Conservation (phyloP, 2,797 vertebrate species). For the Pempheris klunzingeri region DNA sequence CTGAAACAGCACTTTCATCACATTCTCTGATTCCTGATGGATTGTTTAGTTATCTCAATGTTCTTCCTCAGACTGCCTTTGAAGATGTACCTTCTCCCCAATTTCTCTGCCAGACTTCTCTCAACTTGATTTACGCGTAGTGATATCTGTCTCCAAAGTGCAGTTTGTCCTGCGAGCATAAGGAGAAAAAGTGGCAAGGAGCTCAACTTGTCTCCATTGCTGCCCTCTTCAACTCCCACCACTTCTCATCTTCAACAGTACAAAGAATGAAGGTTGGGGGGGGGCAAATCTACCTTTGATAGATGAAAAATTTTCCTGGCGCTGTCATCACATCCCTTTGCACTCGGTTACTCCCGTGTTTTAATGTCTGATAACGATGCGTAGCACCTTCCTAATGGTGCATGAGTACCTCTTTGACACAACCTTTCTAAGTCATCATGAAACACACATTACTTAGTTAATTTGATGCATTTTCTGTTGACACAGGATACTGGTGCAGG, state of each 20-base stretch:
- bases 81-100: constrained; percentile 52
- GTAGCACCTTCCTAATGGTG: constrained; percentile 53
- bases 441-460: constrained; percentile 10
- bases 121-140: constrained; percentile 54
- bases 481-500: constrained; percentile 24
- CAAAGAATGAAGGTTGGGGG: constrained; percentile 33
- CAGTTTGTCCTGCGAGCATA: constrained; percentile 24
- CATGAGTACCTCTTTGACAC: constrained; percentile 40
- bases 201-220: constrained; percentile 50
- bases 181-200: constrained; percentile 48
- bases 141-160: constrained; percentile 38
- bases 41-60: constrained; percentile 70
- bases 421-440: constrained; percentile 23
- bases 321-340: constrained; percentile 58
- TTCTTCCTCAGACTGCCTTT: constrained; percentile 58
- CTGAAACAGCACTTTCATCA: constrained; percentile 66
- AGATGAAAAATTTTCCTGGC: constrained; percentile 51
- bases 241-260: constrained; percentile 43
- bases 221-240: constrained; percentile 53
- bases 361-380: constrained; percentile 54
- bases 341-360: constrained; percentile 47
- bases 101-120: constrained; percentile 51
- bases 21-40: constrained; percentile 75
- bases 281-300: constrained; percentile 41
- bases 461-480: constrained; percentile 22